A percentile compares a stretch with the other conserved stretches of the same genome.
Conservation (phyloP, 2,797 vertebrate species). For the Scarus forsteni region DNA sequence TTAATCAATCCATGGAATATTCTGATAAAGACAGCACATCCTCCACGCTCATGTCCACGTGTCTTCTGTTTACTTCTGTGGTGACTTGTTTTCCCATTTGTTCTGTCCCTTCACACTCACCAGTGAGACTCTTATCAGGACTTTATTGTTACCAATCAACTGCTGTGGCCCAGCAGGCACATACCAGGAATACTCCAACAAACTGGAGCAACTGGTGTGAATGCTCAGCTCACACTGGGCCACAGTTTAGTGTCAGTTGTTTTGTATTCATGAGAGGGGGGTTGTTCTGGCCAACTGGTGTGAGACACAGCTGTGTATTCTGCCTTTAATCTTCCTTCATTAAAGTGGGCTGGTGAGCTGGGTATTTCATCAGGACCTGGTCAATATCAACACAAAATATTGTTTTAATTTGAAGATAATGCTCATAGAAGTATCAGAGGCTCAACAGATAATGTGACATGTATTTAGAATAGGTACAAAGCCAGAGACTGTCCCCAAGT, state of each 20-base stretch:
- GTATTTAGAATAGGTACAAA: no score
- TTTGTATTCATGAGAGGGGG: constrained; percentile 9
- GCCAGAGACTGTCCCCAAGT: no score
- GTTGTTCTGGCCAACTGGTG: constrained; percentile 29
- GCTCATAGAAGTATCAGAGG: no score
- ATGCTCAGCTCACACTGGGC: constrained; percentile 30
- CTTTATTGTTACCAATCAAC: constrained; percentile 45
- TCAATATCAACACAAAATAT: no score
- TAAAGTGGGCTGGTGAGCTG: no score
- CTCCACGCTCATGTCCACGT: background rate
- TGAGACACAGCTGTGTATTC: constrained; percentile 33
- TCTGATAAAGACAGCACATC: background rate
- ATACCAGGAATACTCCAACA: constrained; percentile 48
- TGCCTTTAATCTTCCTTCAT: background rate
- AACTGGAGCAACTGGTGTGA: constrained; percentile 52
- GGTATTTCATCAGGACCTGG: no score
- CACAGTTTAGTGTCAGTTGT: constrained; percentile 43
- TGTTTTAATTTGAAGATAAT: no score
- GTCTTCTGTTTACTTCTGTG: constrained; percentile 1
- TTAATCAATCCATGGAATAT: constrained; percentile 55
- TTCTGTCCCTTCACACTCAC: constrained; percentile 16
- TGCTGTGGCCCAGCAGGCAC: constrained; percentile 39
- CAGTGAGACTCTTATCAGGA: constrained; percentile 21
- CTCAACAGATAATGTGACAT: no score
- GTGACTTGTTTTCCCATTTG: constrained; percentile 38